These are phyloP conservation scores for Bolborhynchus lineola DNA, from an alignment of 2,113 vertebrate genomes.

Conservation along the genomic window DNA sequence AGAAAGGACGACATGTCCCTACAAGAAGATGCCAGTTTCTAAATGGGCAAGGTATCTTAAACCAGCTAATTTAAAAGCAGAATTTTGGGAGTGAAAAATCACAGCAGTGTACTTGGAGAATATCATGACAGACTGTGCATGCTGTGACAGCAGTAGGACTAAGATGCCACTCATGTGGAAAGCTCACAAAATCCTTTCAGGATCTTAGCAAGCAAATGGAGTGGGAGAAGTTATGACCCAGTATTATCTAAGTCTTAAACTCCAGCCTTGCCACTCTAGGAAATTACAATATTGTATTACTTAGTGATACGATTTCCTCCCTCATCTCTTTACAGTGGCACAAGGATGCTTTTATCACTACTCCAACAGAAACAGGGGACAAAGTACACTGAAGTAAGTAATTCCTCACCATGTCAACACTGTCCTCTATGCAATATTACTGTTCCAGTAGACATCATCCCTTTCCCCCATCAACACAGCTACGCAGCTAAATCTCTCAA, in stretches of 20 bases:
- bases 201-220: background rate
- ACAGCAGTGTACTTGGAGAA: background rate
- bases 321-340: background rate
- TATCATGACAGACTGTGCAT: fast-evolving
- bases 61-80: background rate
- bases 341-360: background rate
- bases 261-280: background rate
- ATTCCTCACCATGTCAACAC: background rate
- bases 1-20: background rate
- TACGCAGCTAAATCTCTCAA: background rate
- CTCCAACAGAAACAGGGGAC: background rate
- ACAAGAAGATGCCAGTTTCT: too few relatives aligned
- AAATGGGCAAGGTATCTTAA: background rate
- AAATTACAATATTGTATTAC: background rate
- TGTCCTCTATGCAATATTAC: background rate
- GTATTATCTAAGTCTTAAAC: background rate
- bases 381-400: background rate
- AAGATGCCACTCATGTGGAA: background rate
- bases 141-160: background rate
- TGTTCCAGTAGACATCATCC: background rate
- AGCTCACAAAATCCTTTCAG: background rate
- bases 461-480: background rate
- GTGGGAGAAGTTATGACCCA: background rate
- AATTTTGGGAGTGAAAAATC: too few relatives aligned
- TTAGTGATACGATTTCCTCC: background rate